These are phyloP conservation scores for Metopolophium dirhodum DNA, from an alignment of 1,140 invertebrate genomes.

Conservation along the genomic window DNA sequence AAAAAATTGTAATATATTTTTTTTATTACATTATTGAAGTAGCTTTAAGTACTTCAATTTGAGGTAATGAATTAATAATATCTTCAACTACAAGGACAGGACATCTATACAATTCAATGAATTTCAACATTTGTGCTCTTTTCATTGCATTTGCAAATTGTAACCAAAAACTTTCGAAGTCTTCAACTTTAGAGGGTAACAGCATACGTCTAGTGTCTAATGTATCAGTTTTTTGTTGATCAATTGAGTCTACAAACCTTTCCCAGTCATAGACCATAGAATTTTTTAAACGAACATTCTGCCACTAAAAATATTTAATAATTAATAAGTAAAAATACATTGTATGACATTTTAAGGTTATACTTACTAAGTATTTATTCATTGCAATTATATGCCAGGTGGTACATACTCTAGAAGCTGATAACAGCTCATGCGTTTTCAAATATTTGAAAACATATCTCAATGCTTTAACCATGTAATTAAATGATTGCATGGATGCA, in stretches of 20 bases:
- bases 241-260: slow-evolving; percentile 71
- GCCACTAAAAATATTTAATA: slow-evolving; percentile 66
- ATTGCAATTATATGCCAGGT: slow-evolving; percentile 78
- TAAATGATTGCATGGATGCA: slow-evolving; percentile 9
- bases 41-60: slow-evolving; percentile 54
- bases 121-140: slow-evolving; percentile 68
- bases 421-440: slow-evolving; percentile 76
- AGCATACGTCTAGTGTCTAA: slow-evolving; percentile 80
- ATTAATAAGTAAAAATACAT: neutral
- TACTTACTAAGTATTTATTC: slow-evolving; percentile 69
- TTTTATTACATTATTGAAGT: slow-evolving; percentile 56
- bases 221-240: slow-evolving; percentile 69
- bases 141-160: slow-evolving; percentile 72
- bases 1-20: neutral
- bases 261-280: slow-evolving; percentile 78
- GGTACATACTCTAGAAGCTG: slow-evolving; percentile 75
- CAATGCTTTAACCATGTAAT: slow-evolving; percentile 19
- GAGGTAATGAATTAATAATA: slow-evolving; percentile 65
- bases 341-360: neutral
- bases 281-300: slow-evolving; percentile 80
- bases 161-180: slow-evolving; percentile 70
- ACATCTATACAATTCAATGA: slow-evolving; percentile 74
- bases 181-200: slow-evolving; percentile 66
- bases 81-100: slow-evolving; percentile 74
- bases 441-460: slow-evolving; percentile 71